Conservation (phyloP, 2,888 invertebrate genomes). For the Leptinotarsa rubiginosa region DNA sequence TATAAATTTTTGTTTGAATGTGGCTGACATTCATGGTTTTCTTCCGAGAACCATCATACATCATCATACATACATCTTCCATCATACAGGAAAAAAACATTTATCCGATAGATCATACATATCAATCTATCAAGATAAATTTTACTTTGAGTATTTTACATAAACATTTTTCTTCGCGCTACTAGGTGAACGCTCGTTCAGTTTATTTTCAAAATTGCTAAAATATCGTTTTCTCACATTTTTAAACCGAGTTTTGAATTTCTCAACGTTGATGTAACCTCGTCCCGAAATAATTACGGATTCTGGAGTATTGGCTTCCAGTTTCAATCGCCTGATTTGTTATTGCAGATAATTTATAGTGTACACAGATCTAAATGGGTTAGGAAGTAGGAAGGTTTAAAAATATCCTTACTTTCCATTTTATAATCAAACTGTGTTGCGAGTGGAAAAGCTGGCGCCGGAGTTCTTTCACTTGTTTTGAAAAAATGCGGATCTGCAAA, state of each 20-base stretch:
- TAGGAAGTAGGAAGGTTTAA: not conserved
- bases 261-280: constrained; percentile 8
- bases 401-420: not conserved
- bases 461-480: too few species aligned
- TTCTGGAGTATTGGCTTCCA: not conserved
- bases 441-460: not conserved
- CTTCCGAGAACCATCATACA: not conserved
- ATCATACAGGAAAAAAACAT: too few species aligned
- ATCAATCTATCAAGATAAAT: not conserved
- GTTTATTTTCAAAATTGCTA: constrained; percentile 7
- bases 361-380: not conserved
- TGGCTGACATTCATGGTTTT: not conserved
- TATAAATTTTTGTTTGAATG: too few species aligned
- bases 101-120: not conserved
- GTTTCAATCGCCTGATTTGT: constrained; percentile 2
- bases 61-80: too few species aligned
- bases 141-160: not conserved
- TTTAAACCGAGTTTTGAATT: not conserved
- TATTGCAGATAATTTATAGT: not conserved
- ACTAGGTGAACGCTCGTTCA: not conserved
- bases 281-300: constrained; percentile 5
- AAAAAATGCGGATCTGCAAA: too few species aligned
- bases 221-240: constrained; percentile 4
- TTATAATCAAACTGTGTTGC: not conserved
- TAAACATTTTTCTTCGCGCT: not conserved